Base-by-base conservation (phyloP, 2,797 vertebrate species). In the Macropodus opercularis region DNA sequence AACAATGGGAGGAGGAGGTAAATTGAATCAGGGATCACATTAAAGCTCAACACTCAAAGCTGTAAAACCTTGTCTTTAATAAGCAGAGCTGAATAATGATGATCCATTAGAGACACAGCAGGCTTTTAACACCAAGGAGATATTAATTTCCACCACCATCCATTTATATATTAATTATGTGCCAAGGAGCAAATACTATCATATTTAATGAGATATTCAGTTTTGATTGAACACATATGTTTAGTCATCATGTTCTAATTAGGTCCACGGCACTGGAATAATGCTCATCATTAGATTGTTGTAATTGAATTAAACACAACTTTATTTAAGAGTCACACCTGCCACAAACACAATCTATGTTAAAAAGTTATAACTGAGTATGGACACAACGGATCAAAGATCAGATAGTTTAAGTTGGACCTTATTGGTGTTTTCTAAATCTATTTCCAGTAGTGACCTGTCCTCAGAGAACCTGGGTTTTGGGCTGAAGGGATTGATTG, bases 11-110 rank as follows among this genome's bases (percentile, higher is more conserved):
- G 42, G 46, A 51, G 48, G 54, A 73, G 34, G 48, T 52, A 41
- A 63, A 79, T 77, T 71, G 41, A 77, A 79, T 79, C 75, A 77
- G 62, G 77, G 65, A 55, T 72, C 51, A 47, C 73, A 79, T 77
- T 79, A 72, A 77, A 48, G 64, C 51, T 71, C 56, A 77, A 74
- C 65, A 63, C 70, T 75, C 61, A 47, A 44, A 60, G 59, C 60
- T 60, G 57, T 69, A 64, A 75, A 79, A 73, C 46, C 60, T 72
- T 69, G 75, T 79, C 57, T 81, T 77, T 73, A 77, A 69, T 70
- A 69, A 59, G 46, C 39, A 40, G 49, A 47, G 58, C 47, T 68
- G 62, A 75, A 75, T 75, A 75, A 79, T 77, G 57, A 51, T 10
- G 22, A 73, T 65, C 75, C 71, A 72, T 78, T 69, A 79, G 63